phyloP scores from a whole-genome alignment of 2,797 vertebrate genomes.

The Mycteria americana region DNA sequence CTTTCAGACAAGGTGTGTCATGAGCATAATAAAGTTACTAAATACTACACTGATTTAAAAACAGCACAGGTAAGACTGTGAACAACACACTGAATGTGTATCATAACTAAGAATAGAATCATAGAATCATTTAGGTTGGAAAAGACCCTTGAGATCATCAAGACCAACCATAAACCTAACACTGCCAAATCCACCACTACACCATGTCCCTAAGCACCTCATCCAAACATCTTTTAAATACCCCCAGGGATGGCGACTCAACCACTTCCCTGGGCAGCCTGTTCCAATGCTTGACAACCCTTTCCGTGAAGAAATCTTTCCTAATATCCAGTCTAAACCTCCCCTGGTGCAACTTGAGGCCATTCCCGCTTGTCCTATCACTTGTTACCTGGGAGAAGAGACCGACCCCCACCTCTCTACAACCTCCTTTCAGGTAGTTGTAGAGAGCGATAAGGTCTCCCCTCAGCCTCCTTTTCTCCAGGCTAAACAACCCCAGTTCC shows the following conservation, averaged over 20 bases:
- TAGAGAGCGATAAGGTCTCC: fast-evolving
- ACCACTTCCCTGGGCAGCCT: neutral
- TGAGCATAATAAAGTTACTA: neutral
- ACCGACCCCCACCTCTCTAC: fast-evolving
- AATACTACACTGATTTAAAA: neutral
- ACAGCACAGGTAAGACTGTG: neutral
- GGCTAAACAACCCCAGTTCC: neutral
- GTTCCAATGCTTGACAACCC: fast-evolving
- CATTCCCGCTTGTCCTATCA: fast-evolving
- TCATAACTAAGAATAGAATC: neutral
- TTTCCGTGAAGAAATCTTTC: neutral
- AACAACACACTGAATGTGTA: neutral
- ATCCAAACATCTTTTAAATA: neutral
- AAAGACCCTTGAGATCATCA: neutral
- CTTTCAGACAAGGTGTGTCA: neutral
- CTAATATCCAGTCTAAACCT: neutral
- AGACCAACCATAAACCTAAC: neutral
- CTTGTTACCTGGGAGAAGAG: neutral
- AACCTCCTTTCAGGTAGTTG: neutral
- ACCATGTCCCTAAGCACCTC: neutral
- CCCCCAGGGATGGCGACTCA: neutral
- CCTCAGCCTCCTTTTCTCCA: neutral
- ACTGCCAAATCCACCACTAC: neutral
- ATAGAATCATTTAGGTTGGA: neutral
- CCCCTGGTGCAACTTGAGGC: neutral